A percentile compares a stretch with the other conserved stretches of the same genome.
These are phyloP conservation scores for Eublepharis macularius DNA, from an alignment of 2,113 vertebrate species.

Conservation along the genomic window DNA sequence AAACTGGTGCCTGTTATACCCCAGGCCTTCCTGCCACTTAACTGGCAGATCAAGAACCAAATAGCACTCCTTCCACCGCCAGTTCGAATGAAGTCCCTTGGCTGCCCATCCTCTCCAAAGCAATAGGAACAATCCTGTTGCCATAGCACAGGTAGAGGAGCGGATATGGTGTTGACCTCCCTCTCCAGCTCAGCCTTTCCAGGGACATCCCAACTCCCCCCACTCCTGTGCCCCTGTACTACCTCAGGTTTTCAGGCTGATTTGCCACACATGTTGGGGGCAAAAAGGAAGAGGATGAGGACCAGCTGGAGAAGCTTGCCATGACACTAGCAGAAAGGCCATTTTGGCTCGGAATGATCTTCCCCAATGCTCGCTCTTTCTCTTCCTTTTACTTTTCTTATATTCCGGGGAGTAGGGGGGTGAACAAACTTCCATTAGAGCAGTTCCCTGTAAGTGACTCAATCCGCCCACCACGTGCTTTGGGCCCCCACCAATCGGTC, in stretches of 20 bases:
- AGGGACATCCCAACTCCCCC: slow-evolving; percentile 16
- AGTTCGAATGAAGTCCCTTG: neutral
- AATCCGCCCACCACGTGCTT: slow-evolving; percentile 33
- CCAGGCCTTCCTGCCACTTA: neutral
- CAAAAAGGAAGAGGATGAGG: neutral
- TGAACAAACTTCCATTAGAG: neutral
- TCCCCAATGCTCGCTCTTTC: neutral
- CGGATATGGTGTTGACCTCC: slow-evolving; percentile 2
- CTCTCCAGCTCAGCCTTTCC: neutral
- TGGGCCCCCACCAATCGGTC: slow-evolving; percentile 9
- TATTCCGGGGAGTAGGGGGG: accelerated
- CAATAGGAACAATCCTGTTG: slow-evolving; percentile 19
- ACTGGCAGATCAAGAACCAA: slow-evolving; percentile 32
- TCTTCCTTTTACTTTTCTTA: slow-evolving; percentile 28
- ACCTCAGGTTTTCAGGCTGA: slow-evolving; percentile 74
- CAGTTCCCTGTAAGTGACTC: slow-evolving; percentile 28
- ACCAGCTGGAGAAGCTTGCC: neutral
- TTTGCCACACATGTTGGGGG: neutral
- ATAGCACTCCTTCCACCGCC: neutral
- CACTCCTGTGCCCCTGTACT: slow-evolving; percentile 58
- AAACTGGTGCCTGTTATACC: neutral
- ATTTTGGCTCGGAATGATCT: neutral
- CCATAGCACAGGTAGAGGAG: slow-evolving; percentile 6
- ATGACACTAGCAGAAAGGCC: slow-evolving; percentile 17
- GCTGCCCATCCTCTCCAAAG: slow-evolving; percentile 14